Conservation (phyloP, 2,113 vertebrate species). For the Reinhardtius hippoglossoides region DNA sequence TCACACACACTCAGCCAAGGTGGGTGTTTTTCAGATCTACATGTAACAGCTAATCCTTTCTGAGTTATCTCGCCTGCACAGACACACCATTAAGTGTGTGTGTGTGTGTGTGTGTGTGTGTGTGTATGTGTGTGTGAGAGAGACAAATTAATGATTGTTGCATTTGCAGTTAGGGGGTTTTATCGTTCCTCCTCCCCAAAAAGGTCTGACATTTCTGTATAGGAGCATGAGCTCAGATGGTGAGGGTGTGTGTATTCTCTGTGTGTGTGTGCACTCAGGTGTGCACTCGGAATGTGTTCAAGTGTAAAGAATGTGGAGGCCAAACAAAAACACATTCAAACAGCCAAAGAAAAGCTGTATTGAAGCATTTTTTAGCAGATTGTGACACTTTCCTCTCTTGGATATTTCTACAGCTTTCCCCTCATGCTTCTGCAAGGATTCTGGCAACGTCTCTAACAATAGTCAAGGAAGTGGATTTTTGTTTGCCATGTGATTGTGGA, state of each 20-base stretch:
- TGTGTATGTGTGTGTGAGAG: conserved; percentile 22
- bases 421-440: no score
- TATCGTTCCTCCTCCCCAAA: not conserved
- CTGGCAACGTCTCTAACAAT: no score
- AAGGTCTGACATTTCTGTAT: conserved; percentile 33
- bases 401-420: conserved; percentile 6
- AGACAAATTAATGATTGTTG: conserved; percentile 49
- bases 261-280: conserved; percentile 13
- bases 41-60: conserved; percentile 56
- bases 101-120: no score
- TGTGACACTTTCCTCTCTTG: conserved; percentile 18
- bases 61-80: conserved; percentile 64
- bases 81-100: conserved; percentile 21
- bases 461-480: not conserved
- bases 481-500: not conserved
- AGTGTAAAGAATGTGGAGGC: conserved; percentile 28
- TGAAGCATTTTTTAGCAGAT: conserved; percentile 28
- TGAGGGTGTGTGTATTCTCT: not conserved
- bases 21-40: not conserved
- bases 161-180: conserved; percentile 40
- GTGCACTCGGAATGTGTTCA: conserved; percentile 8
- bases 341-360: conserved; percentile 32
- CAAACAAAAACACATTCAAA: conserved; percentile 39
- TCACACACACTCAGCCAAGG: not conserved
- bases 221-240: not conserved